phyloP scores from a whole-genome alignment of 1,140 invertebrate genomes.

The Polyergus mexicanus region DNA sequence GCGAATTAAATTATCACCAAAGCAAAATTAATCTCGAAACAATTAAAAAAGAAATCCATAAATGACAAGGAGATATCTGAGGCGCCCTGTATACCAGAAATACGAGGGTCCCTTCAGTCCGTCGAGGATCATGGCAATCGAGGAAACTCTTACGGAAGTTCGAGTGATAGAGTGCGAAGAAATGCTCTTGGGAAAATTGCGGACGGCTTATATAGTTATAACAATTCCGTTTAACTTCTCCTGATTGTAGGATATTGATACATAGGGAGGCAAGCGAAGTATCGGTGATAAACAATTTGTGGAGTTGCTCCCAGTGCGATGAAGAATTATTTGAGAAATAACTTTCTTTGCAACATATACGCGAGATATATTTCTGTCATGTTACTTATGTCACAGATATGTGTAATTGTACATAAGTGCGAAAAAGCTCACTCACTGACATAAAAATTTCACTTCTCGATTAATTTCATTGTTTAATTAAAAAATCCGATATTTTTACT shows the following conservation, averaged over 20 bases:
- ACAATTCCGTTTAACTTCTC: slow-evolving; percentile 43
- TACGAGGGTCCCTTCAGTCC: neutral
- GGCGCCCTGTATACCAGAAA: neutral
- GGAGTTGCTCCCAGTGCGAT: neutral
- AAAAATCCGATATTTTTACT: neutral
- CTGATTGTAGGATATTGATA: slow-evolving; percentile 37
- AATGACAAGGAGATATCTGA: slow-evolving; percentile 9
- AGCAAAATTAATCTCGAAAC: neutral
- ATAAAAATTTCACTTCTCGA: slow-evolving; percentile 15
- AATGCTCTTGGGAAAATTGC: slow-evolving; percentile 44
- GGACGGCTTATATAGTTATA: slow-evolving; percentile 34
- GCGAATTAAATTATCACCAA: neutral
- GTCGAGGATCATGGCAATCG: slow-evolving; percentile 35
- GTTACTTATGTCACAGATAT: neutral
- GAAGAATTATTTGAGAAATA: neutral
- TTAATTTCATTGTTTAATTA: neutral
- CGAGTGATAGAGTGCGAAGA: neutral
- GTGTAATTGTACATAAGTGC: neutral
- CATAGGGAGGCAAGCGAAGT: neutral
- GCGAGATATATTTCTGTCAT: neutral
- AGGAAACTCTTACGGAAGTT: slow-evolving; percentile 39
- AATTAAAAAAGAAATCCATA: neutral
- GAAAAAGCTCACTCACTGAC: neutral
- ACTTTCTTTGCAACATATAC: neutral
- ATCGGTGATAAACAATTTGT: slow-evolving; percentile 6